Conservation (phyloP, 2,888 invertebrate genomes). For the Drosophila melanosoma region DNA sequence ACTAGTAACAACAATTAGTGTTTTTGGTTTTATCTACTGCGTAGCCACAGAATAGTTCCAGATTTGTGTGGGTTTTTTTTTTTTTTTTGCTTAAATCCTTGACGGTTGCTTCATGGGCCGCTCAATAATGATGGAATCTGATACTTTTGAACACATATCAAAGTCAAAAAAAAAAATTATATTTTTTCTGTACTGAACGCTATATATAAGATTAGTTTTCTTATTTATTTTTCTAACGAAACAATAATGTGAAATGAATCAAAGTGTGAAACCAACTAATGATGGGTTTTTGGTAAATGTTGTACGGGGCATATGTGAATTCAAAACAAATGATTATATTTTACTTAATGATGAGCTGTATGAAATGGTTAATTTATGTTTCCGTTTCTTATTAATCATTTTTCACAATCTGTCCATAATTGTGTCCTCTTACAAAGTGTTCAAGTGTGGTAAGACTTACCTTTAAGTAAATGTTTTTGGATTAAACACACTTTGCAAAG, state of each 20-base stretch:
- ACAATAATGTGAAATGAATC: slow-evolving; percentile 50
- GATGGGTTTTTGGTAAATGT: slow-evolving; percentile 49
- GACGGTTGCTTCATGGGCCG: slow-evolving; percentile 84
- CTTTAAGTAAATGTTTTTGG: slow-evolving; percentile 11
- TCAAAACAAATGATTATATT: slow-evolving; percentile 10
- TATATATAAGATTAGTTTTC: slow-evolving; percentile 16
- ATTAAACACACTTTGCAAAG: slow-evolving; percentile 38
- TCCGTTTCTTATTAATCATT: slow-evolving; percentile 1
- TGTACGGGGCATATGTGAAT: slow-evolving; percentile 47
- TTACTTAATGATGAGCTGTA: slow-evolving; percentile 48
- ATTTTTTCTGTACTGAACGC: slow-evolving; percentile 29
- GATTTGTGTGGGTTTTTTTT: slow-evolving; percentile 41
- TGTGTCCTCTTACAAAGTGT: slow-evolving; percentile 59
- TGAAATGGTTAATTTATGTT: slow-evolving; percentile 42
- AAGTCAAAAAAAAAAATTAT: slow-evolving; percentile 21
- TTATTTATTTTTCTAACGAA: slow-evolving; percentile 28
- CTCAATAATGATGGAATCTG: slow-evolving; percentile 85
- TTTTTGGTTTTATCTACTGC: slow-evolving; percentile 65
- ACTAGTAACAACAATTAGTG: slow-evolving; percentile 75
- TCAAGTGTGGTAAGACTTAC: slow-evolving; percentile 41
- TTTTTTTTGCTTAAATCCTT: slow-evolving; percentile 54
- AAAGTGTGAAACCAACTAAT: slow-evolving; percentile 42
- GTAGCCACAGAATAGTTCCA: slow-evolving; percentile 62
- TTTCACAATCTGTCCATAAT: slow-evolving; percentile 31
- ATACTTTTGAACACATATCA: slow-evolving; percentile 76